Conservation (phyloP, 2,888 invertebrate species). For the Amphipoea lucens region DNA sequence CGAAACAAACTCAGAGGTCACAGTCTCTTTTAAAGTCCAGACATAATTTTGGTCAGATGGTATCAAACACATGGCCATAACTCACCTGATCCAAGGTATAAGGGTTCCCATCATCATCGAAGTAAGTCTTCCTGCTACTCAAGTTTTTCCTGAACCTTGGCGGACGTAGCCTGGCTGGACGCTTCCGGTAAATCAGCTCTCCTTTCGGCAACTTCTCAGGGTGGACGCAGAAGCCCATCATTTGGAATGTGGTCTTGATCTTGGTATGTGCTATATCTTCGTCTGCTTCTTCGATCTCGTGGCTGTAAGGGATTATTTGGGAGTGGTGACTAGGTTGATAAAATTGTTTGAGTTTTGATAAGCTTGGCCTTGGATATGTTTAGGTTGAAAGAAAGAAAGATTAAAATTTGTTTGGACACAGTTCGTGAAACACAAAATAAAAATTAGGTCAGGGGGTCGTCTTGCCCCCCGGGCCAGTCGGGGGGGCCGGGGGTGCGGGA, state of each 20-base stretch:
- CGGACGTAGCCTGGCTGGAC: slow-evolving; percentile 90
- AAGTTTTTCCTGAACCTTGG: slow-evolving; percentile 81
- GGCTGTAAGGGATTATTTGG: slow-evolving; percentile 79
- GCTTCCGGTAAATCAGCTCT: slow-evolving; percentile 92
- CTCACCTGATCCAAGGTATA: slow-evolving; percentile 80
- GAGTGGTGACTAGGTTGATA: background rate
- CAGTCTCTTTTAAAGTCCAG: background rate
- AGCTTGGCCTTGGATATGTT: background rate
- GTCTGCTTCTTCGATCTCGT: slow-evolving; percentile 87
- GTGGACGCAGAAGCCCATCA: slow-evolving; percentile 90
- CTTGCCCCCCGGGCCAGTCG: no score
- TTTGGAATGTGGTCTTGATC: slow-evolving; percentile 91
- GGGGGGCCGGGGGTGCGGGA: no score
- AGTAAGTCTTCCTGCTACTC: slow-evolving; percentile 90
- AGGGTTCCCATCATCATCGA: slow-evolving; percentile 92
- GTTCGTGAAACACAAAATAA: no score
- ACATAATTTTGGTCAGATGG: background rate
- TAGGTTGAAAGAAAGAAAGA: no score
- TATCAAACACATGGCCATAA: background rate
- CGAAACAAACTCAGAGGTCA: background rate
- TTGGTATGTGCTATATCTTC: slow-evolving; percentile 86
- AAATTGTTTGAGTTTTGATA: background rate
- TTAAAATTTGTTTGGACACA: no score
- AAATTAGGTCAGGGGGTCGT: no score
- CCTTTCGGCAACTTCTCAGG: slow-evolving; percentile 86